phyloP scores from a whole-genome alignment of 2,113 vertebrate genomes.

The Spea multiplicata region DNA sequence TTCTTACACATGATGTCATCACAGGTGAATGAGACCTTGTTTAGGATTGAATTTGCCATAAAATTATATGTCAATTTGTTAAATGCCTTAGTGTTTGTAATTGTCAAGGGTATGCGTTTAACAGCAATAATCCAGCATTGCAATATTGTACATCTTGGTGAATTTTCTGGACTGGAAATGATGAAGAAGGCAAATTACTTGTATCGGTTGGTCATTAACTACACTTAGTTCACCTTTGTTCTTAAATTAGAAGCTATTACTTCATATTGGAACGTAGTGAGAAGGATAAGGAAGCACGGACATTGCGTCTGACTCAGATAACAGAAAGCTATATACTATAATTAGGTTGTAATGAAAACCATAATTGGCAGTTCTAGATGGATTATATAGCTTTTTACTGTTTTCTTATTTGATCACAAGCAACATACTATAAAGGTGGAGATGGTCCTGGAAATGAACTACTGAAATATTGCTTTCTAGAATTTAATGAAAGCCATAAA shows the following conservation, averaged over 20 bases:
- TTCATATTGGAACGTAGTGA: neutral
- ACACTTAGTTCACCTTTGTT: neutral
- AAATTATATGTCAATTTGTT: too few species aligned
- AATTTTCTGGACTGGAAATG: neutral
- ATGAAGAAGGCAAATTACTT: neutral
- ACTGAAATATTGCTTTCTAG: neutral
- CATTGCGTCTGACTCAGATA: neutral
- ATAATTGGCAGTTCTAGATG: neutral
- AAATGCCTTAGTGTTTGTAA: too few species aligned
- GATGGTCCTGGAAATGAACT: neutral
- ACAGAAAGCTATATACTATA: neutral
- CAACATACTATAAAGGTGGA: neutral
- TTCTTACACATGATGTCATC: too few species aligned
- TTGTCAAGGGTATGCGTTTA: too few species aligned
- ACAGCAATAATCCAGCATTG: too few species aligned
- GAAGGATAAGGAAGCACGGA: neutral
- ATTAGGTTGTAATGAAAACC: neutral
- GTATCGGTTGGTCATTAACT: neutral
- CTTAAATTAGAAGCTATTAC: neutral
- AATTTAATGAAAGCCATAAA: neutral
- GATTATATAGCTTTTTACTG: neutral
- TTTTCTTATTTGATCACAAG: conserved; percentile 3
- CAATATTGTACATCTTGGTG: too few species aligned
- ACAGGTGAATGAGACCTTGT: too few species aligned
- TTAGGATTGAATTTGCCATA: too few species aligned